Percentiles rank a stretch among this genome's conserved stretches.
Evolutionary conservation across 2,113 vertebrate species (phyloP).

Genomic region (Isurus oxyrinchus): DNA sequence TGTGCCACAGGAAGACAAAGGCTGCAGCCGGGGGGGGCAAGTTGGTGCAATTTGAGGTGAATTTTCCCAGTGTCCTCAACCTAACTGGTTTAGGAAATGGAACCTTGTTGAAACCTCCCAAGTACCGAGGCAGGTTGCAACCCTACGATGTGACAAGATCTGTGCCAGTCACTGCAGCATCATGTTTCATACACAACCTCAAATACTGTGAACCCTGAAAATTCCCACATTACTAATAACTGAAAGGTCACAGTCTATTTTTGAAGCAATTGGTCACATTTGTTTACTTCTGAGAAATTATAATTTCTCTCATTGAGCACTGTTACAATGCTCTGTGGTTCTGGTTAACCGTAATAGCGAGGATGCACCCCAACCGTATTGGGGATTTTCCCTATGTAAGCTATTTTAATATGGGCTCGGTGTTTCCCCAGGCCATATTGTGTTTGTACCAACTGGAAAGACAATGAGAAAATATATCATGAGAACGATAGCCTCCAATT

Average conservation of each 20-base stretch:
- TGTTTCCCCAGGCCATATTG: not conserved
- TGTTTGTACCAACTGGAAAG: not conserved
- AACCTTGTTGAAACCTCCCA: not conserved
- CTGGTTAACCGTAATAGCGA: not conserved
- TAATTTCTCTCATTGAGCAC: not conserved
- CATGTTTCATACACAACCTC: not conserved
- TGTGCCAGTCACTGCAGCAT: not conserved
- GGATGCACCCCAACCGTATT: not conserved
- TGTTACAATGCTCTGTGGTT: not conserved
- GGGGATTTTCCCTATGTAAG: not conserved
- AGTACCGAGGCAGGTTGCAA: not conserved
- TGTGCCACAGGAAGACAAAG: not conserved
- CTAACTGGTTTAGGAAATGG: not conserved
- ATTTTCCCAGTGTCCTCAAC: not conserved
- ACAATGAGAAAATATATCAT: not conserved
- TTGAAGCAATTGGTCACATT: not conserved
- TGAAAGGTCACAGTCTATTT: not conserved
- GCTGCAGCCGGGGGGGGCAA: not conserved
- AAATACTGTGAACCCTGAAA: not conserved
- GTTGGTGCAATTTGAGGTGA: not conserved
- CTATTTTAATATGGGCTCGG: not conserved
- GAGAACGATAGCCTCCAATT: not conserved
- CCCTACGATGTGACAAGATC: not conserved
- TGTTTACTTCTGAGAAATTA: slow-evolving; percentile 5
- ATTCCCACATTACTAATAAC: not conserved